Evolutionary conservation across 2,888 invertebrate genomes (phyloP).

Genomic region (Leptothorax acervorum): DNA sequence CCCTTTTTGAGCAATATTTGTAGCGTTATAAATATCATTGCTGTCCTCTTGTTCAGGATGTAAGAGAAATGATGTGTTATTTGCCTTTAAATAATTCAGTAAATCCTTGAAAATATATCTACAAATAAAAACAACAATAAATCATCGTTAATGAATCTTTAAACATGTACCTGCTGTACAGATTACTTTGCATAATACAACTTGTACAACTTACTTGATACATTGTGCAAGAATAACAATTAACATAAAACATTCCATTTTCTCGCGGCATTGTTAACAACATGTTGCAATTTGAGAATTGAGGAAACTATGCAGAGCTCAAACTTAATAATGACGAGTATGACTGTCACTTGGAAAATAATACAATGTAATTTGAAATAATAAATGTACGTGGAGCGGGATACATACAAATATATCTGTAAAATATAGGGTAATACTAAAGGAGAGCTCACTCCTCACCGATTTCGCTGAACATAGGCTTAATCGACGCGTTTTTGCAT

Average conservation of each 20-base stretch:
- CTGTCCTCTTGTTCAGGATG: background rate
- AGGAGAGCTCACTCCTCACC: no score
- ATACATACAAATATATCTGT: background rate
- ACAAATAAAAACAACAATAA: constrained; percentile 46
- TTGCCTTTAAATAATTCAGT: constrained; percentile 86
- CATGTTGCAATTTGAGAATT: background rate
- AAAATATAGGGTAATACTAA: no score
- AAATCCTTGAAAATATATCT: constrained; percentile 88
- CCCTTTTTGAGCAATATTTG: background rate
- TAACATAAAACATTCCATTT: constrained; percentile 88
- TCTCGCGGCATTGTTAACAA: constrained; percentile 87
- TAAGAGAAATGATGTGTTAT: background rate
- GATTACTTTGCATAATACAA: constrained; percentile 91
- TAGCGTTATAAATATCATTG: background rate
- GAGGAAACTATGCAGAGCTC: background rate
- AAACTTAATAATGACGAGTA: background rate
- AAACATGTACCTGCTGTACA: constrained; percentile 86
- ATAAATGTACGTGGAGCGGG: no score
- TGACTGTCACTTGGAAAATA: background rate
- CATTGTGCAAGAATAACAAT: constrained; percentile 87
- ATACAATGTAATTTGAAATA: background rate
- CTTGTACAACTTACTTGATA: constrained; percentile 90
- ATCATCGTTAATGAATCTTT: background rate
- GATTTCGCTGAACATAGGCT: no score
- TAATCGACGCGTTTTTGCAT: no score